Conservation (phyloP, 1,140 invertebrate species). For the Fopius arisanus region DNA sequence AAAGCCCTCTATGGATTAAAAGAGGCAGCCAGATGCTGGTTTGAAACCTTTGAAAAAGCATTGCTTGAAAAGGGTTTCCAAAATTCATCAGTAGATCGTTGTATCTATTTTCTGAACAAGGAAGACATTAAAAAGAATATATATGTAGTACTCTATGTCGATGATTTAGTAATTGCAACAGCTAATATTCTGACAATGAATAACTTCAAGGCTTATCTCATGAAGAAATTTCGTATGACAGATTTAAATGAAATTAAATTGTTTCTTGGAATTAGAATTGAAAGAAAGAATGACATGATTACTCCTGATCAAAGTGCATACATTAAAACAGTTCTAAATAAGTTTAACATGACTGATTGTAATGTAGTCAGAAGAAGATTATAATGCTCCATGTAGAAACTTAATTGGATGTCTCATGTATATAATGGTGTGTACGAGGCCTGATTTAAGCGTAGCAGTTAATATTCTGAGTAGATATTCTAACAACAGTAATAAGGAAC, state of each 20-base stretch:
- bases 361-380: constrained; percentile 18
- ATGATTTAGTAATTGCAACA: constrained; percentile 29
- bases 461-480: constrained; percentile 29
- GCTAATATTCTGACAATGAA: neutral
- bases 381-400: constrained; percentile 25
- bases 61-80: constrained; percentile 21
- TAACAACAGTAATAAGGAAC: constrained; percentile 33
- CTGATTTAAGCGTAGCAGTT: constrained; percentile 24
- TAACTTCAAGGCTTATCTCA: constrained; percentile 28
- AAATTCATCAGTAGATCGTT: constrained; percentile 27
- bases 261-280: constrained; percentile 38
- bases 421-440: constrained; percentile 30
- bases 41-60: constrained; percentile 38
- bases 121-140: constrained; percentile 22
- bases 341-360: constrained; percentile 33
- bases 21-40: constrained; percentile 56
- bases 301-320: constrained; percentile 26
- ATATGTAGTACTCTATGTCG: constrained; percentile 39
- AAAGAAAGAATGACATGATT: constrained; percentile 6
- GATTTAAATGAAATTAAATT: constrained; percentile 34
- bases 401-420: constrained; percentile 21
- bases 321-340: constrained; percentile 25
- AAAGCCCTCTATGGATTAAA: constrained; percentile 49
- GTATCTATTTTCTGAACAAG: constrained; percentile 24
- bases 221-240: constrained; percentile 22